Evolutionary conservation across 2,888 invertebrate genomes (phyloP).

Genomic region (Eudemis profundana): DNA sequence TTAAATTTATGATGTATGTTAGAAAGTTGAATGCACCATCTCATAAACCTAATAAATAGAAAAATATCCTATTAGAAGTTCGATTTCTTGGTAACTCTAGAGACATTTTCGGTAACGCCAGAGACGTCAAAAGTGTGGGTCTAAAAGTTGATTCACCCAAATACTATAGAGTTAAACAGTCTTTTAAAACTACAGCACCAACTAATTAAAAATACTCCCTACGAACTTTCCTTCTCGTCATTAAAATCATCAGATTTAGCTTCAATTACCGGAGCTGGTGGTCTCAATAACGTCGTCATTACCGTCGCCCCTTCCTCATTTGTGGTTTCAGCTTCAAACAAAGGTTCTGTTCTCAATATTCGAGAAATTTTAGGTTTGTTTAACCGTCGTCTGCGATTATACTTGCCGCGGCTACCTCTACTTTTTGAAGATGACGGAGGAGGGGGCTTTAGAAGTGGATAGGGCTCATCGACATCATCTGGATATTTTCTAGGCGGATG

Average conservation of each 20-base stretch:
- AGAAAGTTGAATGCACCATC: no score
- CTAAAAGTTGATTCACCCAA: no score
- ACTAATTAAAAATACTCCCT: neutral
- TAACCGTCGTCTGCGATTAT: conserved; percentile 64
- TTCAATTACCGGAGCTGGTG: conserved; percentile 64
- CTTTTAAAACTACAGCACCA: conserved; percentile 26
- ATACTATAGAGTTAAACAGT: conserved; percentile 4
- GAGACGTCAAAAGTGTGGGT: no score
- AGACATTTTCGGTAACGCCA: no score
- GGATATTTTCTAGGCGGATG: conserved; percentile 69
- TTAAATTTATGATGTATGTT: no score
- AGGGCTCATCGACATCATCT: conserved; percentile 71
- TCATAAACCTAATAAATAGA: no score
- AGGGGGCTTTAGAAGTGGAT: conserved; percentile 78
- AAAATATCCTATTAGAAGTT: no score
- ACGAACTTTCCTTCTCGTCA: conserved; percentile 46
- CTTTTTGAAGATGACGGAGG: conserved; percentile 63
- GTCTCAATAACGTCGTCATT: conserved; percentile 64
- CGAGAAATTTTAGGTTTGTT: conserved; percentile 67
- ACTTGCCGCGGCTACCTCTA: conserved; percentile 58
- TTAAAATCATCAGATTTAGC: conserved; percentile 59
- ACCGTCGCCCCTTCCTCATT: conserved; percentile 57
- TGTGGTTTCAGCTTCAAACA: conserved; percentile 68
- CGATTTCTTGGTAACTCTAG: no score
- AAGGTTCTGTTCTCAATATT: conserved; percentile 68